Base-by-base conservation (phyloP, 2,797 vertebrate genomes). In the Miichthys miiuy region DNA sequence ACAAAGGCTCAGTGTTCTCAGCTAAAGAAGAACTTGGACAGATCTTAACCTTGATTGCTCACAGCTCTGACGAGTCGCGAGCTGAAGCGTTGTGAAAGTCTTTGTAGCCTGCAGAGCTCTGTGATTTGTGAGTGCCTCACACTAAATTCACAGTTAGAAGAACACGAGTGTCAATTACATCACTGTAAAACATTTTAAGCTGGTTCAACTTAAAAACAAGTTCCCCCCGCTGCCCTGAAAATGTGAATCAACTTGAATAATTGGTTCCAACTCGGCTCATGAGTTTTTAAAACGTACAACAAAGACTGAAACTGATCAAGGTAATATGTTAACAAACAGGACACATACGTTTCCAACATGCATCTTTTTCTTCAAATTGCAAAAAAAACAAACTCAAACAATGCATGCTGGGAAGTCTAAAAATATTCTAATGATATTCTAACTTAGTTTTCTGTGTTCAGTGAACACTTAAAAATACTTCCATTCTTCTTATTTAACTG, bases 1-100 rank as follows among this genome's bases (percentile, higher is more conserved):
- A 93, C 85, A 92, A 91, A 90, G 80, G 75, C 67, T 27, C 77
- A 77, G 84, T 91, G 88, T 87, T 84, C 81, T 76, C 58, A 0
- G 48, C 80, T 12, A 69, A 74, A 62, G 74, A 78, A 64, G 79
- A 76, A 51, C 69, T 72, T 30, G 51, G 67, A 66, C 79, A 79
- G 57, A 73, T 51, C 83, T 52, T 80, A 38, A 81, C 67, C 83
- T 67, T 52, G 79, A 88, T 74, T 84, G 81, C 79, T 81, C 68
- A 20, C 77, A 71, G 83, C 80, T 79, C 70, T 68, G 78, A 62
- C 51, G 10, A 51, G 58, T 18, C 62, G 75, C 11, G 46, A 67
- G 66, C 23, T 64, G 55, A 83, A 61, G 67, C 13, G 6, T 30
- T 17, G 25, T 16, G 30, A 78, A 69, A 58, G 30, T 13, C 34